These are phyloP conservation scores for Lepus townsendii DNA, from an alignment of 2,797 vertebrate species.

Conservation along the genomic window DNA sequence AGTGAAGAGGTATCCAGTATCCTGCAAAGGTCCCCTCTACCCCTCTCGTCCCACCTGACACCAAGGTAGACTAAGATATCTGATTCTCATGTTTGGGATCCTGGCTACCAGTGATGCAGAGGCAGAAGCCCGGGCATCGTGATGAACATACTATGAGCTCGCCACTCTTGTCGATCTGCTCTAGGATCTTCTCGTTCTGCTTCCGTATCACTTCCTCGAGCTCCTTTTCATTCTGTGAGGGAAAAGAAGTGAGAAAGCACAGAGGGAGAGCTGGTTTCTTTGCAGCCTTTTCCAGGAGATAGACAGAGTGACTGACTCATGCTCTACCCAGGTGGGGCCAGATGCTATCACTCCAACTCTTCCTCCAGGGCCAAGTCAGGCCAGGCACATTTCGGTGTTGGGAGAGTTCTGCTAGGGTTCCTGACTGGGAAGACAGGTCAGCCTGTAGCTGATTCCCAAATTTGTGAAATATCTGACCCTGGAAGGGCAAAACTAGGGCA, in stretches of 20 bases:
- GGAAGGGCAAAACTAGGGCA: constrained; percentile 81
- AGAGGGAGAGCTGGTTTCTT: constrained; percentile 40
- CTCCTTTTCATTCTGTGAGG: constrained; percentile 87
- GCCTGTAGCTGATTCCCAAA: constrained; percentile 58
- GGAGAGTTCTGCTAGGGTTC: constrained; percentile 61
- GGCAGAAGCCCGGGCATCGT: background rate
- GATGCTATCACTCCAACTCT: background rate
- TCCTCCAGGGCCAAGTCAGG: constrained; percentile 3
- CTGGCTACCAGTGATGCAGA: constrained; percentile 23
- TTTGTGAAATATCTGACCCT: constrained; percentile 73
- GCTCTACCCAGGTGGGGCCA: constrained; percentile 22
- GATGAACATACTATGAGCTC: constrained; percentile 85
- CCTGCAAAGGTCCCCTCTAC: background rate
- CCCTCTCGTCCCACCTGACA: background rate
- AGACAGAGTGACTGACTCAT: background rate
- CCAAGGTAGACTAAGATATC: constrained; percentile 8
- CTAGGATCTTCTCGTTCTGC: constrained; percentile 87
- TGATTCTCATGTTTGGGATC: background rate
- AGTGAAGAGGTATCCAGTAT: background rate
- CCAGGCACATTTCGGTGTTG: constrained; percentile 10
- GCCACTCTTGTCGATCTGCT: constrained; percentile 84
- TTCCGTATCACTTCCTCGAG: constrained; percentile 87
- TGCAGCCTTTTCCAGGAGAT: constrained; percentile 34
- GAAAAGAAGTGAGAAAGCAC: constrained; percentile 23
- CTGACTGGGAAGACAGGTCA: constrained; percentile 64